These are phyloP conservation scores for Lepus americanus DNA, from an alignment of 2,113 vertebrate genomes.

Conservation along the genomic window DNA sequence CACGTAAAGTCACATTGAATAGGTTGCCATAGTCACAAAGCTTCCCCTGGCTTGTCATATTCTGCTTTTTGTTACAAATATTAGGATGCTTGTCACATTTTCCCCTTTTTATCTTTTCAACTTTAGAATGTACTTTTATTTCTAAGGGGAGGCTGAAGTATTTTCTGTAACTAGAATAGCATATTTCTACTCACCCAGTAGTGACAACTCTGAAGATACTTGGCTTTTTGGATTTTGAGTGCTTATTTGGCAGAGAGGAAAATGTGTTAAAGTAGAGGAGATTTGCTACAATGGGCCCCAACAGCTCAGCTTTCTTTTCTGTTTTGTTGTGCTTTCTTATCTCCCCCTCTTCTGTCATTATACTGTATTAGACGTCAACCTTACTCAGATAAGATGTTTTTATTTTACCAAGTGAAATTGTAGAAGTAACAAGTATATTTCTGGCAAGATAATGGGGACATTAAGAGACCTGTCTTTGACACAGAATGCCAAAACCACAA, in stretches of 20 bases:
- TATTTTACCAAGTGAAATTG: constrained; percentile 54
- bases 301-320: background rate
- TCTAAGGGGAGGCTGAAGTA: background rate
- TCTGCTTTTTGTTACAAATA: background rate
- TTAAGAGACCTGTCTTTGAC: constrained; percentile 53
- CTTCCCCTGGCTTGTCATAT: background rate
- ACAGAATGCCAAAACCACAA: constrained; percentile 18
- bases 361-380: background rate
- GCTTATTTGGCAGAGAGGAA: constrained; percentile 18
- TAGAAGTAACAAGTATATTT: constrained; percentile 52
- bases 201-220: background rate
- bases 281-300: background rate
- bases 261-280: background rate
- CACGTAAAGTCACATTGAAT: background rate
- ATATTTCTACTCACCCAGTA: background rate
- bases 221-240: background rate
- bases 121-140: constrained; percentile 26
- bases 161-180: background rate
- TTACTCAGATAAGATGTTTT: constrained; percentile 41
- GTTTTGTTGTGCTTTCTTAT: background rate
- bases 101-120: background rate
- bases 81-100: background rate
- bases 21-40: background rate
- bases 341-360: background rate
- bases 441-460: background rate